Evolutionary conservation across 2,888 invertebrate genomes (phyloP).

Genomic region (Macroteleia sp.): DNA sequence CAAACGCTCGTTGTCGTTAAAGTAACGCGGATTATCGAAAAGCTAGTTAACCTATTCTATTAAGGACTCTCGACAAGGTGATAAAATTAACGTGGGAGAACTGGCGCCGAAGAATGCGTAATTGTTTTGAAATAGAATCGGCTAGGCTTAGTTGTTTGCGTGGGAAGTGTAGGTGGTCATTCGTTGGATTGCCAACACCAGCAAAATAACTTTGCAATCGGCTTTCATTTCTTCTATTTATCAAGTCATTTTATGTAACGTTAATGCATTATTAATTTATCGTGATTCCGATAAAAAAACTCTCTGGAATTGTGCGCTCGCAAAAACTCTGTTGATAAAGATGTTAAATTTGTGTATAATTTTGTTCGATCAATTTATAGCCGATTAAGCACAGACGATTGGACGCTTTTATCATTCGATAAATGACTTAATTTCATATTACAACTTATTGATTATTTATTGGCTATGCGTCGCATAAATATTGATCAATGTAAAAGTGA

Average conservation of each 20-base stretch:
- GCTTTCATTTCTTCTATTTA: slow-evolving; percentile 55
- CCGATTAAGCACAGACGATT: slow-evolving; percentile 25
- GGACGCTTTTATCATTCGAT: slow-evolving; percentile 2
- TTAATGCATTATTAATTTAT: slow-evolving; percentile 58
- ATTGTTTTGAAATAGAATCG: slow-evolving; percentile 78
- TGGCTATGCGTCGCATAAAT: no score
- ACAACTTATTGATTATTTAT: no score
- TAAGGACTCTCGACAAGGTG: slow-evolving; percentile 58
- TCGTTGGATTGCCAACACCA: slow-evolving; percentile 63
- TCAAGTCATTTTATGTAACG: slow-evolving; percentile 49
- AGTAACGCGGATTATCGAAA: slow-evolving; percentile 44
- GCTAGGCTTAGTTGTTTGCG: slow-evolving; percentile 70
- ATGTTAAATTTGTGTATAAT: slow-evolving; percentile 19
- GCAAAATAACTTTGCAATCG: slow-evolving; percentile 52
- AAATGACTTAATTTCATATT: slow-evolving; percentile 13
- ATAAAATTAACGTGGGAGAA: slow-evolving; percentile 73
- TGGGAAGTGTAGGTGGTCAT: slow-evolving; percentile 76
- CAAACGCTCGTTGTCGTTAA: slow-evolving; percentile 14
- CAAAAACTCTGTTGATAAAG: slow-evolving; percentile 37
- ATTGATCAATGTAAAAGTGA: no score
- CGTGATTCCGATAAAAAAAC: slow-evolving; percentile 4
- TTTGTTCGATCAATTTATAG: slow-evolving; percentile 19
- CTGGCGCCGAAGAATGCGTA: slow-evolving; percentile 75
- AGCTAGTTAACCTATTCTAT: slow-evolving; percentile 43
- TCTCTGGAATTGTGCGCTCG: background rate